Percentiles rank a stretch among this genome's conserved stretches.
Conservation (phyloP, 2,888 invertebrate species). For the Temnothorax unifasciatus region DNA sequence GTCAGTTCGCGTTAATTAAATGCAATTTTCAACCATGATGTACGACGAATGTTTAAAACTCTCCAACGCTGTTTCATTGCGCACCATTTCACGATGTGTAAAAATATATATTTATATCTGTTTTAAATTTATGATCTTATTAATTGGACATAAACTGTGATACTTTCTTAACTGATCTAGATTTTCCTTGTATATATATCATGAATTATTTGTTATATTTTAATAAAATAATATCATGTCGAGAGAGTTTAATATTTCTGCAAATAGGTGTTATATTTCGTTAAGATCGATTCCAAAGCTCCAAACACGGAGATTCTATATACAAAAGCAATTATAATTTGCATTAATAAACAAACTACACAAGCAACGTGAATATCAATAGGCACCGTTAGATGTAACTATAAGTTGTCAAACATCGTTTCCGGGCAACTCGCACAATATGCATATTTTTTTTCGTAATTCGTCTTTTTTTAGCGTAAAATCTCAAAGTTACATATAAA, state of each 20-base stretch:
- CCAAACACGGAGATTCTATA: not conserved
- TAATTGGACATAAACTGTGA: not conserved
- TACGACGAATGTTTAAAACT: not conserved
- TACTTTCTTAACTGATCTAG: constrained; percentile 5
- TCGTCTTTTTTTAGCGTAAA: not conserved
- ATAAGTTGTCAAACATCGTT: not conserved
- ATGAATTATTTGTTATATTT: not conserved
- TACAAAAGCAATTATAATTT: not conserved
- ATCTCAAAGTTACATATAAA: not conserved
- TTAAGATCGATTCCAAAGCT: not conserved
- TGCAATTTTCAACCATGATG: constrained; percentile 36
- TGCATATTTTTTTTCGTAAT: not conserved
- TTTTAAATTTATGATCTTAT: not conserved
- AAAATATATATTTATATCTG: not conserved
- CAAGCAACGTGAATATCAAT: not conserved
- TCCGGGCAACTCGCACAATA: not conserved
- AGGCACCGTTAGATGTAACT: not conserved
- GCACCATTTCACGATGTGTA: not conserved
- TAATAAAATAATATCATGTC: not conserved
- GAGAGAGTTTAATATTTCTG: constrained; percentile 16
- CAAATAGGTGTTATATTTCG: not conserved
- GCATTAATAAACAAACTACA: not conserved
- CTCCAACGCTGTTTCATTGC: not conserved
- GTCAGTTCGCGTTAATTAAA: constrained; percentile 23
- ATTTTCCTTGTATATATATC: not conserved